phyloP scores from a whole-genome alignment of 2,113 vertebrate species.

The Silurus asotus region DNA sequence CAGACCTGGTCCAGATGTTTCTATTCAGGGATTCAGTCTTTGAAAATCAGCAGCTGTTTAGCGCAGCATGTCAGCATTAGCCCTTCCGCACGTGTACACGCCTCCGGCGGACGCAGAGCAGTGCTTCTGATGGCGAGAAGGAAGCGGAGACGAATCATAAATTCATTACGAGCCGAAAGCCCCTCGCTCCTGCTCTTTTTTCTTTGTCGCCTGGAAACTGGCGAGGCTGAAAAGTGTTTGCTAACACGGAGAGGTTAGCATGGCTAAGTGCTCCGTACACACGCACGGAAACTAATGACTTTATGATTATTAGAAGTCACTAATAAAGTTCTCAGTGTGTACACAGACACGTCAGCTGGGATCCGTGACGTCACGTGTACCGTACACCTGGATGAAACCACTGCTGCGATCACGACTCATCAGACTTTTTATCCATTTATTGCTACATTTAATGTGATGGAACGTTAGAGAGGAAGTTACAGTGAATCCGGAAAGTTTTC shows the following conservation, averaged over 20 bases:
- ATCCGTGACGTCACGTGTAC: not conserved
- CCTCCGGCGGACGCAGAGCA: not conserved
- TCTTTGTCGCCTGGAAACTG: not conserved
- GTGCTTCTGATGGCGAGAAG: not conserved
- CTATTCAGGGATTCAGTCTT: conserved; percentile 10
- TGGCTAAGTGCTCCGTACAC: not conserved
- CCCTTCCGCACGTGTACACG: not conserved
- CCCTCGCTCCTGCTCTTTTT: too few relatives aligned
- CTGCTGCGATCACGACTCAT: not conserved
- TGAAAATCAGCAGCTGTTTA: conserved; percentile 10
- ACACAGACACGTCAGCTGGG: too few relatives aligned
- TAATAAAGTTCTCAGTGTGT: not conserved
- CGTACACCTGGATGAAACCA: not conserved
- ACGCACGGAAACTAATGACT: not conserved
- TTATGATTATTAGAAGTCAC: not conserved
- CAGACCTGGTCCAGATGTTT: not conserved
- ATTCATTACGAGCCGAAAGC: not conserved
- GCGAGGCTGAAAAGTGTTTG: not conserved
- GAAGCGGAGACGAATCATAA: not conserved
- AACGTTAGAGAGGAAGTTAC: too few relatives aligned
- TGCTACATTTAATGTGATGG: not conserved
- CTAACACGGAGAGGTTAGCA: not conserved
- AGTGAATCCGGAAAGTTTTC: too few relatives aligned
- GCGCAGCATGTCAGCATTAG: too few relatives aligned
- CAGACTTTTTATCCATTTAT: not conserved